These are phyloP conservation scores for Numida meleagris DNA, from an alignment of 2,113 vertebrate genomes.

Conservation along the genomic window DNA sequence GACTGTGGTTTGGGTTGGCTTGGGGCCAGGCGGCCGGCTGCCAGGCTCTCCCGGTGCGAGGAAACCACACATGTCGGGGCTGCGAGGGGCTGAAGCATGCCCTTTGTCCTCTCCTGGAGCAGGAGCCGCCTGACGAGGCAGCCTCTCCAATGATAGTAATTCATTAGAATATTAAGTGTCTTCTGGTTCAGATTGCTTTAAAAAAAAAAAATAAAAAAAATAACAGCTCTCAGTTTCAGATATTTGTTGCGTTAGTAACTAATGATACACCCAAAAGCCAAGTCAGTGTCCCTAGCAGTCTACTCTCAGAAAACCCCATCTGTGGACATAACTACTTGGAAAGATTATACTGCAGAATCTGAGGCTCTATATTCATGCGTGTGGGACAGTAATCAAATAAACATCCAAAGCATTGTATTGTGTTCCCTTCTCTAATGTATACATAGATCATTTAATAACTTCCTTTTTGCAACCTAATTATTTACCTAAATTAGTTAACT, in stretches of 20 bases:
- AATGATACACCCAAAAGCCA: background rate
- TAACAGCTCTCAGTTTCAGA: background rate
- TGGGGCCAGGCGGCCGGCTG: constrained; percentile 38
- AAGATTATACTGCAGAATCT: background rate
- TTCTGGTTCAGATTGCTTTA: background rate
- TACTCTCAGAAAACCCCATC: background rate
- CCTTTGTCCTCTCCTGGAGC: constrained; percentile 62
- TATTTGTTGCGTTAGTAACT: background rate
- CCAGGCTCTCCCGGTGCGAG: constrained; percentile 47
- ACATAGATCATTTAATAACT: background rate
- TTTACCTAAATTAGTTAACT: constrained; percentile 39
- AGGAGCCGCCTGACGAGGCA: background rate
- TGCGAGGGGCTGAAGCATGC: constrained; percentile 62
- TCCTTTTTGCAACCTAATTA: constrained; percentile 27
- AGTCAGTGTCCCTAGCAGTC: background rate
- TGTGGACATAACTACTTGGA: background rate
- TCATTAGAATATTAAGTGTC: background rate
- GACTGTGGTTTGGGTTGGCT: constrained; percentile 70
- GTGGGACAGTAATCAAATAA: background rate
- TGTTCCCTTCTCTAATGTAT: background rate
- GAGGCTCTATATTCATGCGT: background rate
- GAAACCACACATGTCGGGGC: constrained; percentile 68
- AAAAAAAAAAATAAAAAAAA: background rate
- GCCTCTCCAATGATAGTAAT: background rate
- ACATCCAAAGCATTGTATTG: background rate